Evolutionary conservation across 2,797 vertebrate species (phyloP).

Genomic region (Helostoma temminkii): DNA sequence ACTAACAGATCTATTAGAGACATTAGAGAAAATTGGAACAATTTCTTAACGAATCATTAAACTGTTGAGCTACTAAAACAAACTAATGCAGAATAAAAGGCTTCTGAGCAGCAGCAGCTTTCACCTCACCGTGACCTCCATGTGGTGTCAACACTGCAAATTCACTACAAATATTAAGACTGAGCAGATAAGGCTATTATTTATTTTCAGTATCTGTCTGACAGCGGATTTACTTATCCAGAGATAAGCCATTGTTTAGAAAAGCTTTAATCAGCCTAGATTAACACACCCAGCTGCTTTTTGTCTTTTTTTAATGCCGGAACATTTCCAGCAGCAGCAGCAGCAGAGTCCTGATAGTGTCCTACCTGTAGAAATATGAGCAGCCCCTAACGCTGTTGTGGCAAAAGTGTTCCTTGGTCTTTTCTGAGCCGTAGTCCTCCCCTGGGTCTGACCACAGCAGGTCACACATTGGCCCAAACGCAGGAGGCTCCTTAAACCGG

Average conservation of each 20-base stretch:
- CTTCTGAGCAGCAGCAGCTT: conserved; percentile 31
- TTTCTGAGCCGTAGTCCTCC: conserved; percentile 98
- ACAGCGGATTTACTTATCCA: conserved; percentile 61
- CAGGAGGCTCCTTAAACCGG: conserved; percentile 98
- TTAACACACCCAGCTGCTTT: conserved; percentile 28
- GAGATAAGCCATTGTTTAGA: conserved; percentile 65
- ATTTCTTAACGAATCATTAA: conserved; percentile 4
- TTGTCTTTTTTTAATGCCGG: conserved; percentile 1
- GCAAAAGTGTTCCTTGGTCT: conserved; percentile 96
- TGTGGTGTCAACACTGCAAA: conserved; percentile 20
- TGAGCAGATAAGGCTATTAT: conserved; percentile 59
- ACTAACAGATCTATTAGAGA: neutral
- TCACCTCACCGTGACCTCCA: conserved; percentile 36
- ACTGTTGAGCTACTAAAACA: conserved; percentile 23
- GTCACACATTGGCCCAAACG: conserved; percentile 99
- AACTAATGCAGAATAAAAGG: conserved; percentile 17
- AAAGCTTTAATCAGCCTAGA: conserved; percentile 62
- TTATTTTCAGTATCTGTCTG: conserved; percentile 48
- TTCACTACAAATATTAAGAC: conserved; percentile 49
- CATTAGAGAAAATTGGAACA: too few relatives aligned
- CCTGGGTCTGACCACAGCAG: conserved; percentile 98
- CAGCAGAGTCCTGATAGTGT: neutral
- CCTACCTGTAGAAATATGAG: conserved; percentile 98
- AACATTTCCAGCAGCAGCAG: neutral
- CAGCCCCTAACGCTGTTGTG: conserved; percentile 98